Evolutionary conservation across 2,797 vertebrate species (phyloP).

Genomic region (Sylvilagus floridanus): DNA sequence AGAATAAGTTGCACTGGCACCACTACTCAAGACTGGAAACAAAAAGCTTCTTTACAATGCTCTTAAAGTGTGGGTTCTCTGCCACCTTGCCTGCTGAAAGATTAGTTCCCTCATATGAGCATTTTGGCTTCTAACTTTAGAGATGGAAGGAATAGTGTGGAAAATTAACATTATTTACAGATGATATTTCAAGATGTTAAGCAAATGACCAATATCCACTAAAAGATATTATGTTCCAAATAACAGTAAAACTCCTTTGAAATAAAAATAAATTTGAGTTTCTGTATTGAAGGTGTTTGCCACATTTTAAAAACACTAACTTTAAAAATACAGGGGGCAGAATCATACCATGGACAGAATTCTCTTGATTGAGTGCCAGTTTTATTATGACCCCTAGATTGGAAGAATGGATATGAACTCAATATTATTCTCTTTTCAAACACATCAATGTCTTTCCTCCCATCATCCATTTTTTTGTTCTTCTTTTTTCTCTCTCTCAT

Average conservation of each 20-base stretch:
- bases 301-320: not conserved
- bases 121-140: not conserved
- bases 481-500: not conserved
- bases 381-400: not conserved
- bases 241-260: not conserved
- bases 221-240: not conserved
- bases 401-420: not conserved
- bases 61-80: not conserved
- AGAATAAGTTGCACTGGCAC: not conserved
- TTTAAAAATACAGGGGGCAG: not conserved
- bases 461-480: not conserved
- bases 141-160: not conserved
- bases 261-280: not conserved
- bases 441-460: not conserved
- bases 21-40: not conserved
- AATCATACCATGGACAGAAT: not conserved
- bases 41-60: not conserved
- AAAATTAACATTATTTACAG: not conserved
- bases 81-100: not conserved
- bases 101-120: not conserved
- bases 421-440: not conserved
- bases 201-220: not conserved
- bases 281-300: not conserved
- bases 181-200: slow-evolving; percentile 18
- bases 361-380: not conserved